phyloP scores from a whole-genome alignment of 1,140 invertebrate species.

The Panagrolaimus sp. region DNA sequence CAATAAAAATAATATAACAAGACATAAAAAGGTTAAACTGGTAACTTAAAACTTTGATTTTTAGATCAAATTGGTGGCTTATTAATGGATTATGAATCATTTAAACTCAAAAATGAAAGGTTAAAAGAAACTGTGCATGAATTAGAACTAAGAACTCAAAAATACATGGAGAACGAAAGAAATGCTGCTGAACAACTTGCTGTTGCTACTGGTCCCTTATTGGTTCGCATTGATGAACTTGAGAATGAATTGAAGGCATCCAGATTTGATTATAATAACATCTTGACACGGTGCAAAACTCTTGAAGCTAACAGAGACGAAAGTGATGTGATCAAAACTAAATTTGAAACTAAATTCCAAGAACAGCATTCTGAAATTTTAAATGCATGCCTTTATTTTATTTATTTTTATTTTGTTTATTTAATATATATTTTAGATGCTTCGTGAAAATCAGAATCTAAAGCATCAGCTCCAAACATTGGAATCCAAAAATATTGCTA shows the following conservation, averaged over 20 bases:
- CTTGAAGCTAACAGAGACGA: neutral
- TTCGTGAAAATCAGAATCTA: neutral
- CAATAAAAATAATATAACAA: no score
- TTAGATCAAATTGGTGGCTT: neutral
- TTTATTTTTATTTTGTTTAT: neutral
- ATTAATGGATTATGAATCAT: neutral
- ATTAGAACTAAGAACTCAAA: neutral
- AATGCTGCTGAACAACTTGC: neutral
- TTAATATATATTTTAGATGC: no score
- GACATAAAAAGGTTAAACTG: no score
- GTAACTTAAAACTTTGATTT: no score
- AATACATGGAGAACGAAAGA: conserved; percentile 1
- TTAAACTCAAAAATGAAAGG: neutral
- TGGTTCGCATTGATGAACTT: conserved; percentile 6
- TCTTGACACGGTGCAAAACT: neutral
- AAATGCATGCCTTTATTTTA: neutral
- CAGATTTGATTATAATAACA: neutral
- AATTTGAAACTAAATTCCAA: conserved; percentile 1
- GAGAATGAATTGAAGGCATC: neutral
- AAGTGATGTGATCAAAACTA: neutral
- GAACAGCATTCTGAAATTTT: neutral
- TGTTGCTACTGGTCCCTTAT: neutral
- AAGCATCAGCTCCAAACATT: neutral
- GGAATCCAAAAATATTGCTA: neutral
- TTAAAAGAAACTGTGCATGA: neutral